Evolutionary conservation across 2,113 vertebrate species (phyloP).

Genomic region (Syrrhaptes paradoxus): DNA sequence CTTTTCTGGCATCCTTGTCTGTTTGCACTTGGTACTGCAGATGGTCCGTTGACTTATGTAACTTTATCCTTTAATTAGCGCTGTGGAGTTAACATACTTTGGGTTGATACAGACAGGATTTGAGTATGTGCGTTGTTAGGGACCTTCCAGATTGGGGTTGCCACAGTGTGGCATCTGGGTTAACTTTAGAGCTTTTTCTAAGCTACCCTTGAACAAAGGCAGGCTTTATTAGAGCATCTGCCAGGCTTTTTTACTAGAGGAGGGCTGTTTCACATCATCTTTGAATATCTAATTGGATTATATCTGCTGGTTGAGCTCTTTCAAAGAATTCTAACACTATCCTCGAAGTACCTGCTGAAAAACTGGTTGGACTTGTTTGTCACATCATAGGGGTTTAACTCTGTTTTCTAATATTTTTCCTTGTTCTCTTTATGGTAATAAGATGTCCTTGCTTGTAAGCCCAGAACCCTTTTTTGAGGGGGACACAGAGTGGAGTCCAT

Average conservation of each 20-base stretch:
- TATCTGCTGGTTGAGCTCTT: slow-evolving; percentile 14
- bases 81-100: neutral
- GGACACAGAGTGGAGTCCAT: fast-evolving
- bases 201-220: neutral
- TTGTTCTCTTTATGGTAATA: neutral
- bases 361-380: slow-evolving; percentile 15
- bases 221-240: neutral
- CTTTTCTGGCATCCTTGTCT: slow-evolving; percentile 7
- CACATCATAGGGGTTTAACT: neutral
- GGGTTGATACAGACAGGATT: neutral
- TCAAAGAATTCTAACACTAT: slow-evolving; percentile 17
- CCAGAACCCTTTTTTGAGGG: neutral
- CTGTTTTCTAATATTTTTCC: slow-evolving; percentile 13
- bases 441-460: neutral
- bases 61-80: slow-evolving; percentile 12
- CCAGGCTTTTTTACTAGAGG: neutral
- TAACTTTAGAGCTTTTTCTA: neutral
- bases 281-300: slow-evolving; percentile 9
- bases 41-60: neutral
- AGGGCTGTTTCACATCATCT: neutral
- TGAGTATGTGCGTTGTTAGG: neutral
- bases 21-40: neutral
- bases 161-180: neutral
- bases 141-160: neutral
- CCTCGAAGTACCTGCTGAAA: neutral